Percentiles rank a stretch among this genome's conserved stretches.
Evolutionary conservation across 2,888 invertebrate genomes (phyloP).

Genomic region (Leptopilina syphax): DNA sequence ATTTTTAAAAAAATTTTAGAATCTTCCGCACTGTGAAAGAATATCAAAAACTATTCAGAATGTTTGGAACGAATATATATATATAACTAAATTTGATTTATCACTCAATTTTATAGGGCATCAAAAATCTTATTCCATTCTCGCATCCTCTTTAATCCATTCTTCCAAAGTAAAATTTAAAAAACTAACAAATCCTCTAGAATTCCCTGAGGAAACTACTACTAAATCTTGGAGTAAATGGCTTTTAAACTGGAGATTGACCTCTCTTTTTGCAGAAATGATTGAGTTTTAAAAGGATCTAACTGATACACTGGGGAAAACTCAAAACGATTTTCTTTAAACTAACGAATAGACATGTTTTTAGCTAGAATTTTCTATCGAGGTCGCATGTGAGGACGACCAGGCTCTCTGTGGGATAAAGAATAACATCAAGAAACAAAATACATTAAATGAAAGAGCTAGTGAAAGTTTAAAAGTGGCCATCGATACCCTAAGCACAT

Average conservation of each 20-base stretch:
- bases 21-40: too few species aligned
- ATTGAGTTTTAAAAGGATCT: constrained; percentile 1
- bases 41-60: too few species aligned
- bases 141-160: constrained; percentile 5
- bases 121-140: constrained; percentile 10
- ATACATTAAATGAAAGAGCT: not conserved
- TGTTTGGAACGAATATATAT: not conserved
- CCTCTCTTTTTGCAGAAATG: not conserved
- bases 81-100: not conserved
- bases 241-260: constrained; percentile 41
- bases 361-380: constrained; percentile 38
- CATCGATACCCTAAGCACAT: constrained; percentile 17
- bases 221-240: constrained; percentile 34
- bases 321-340: constrained; percentile 8
- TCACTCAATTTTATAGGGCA: constrained; percentile 17
- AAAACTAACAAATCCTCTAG: constrained; percentile 25
- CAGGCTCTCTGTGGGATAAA: constrained; percentile 1
- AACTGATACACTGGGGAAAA: constrained; percentile 1
- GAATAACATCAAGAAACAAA: not conserved
- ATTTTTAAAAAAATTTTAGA: too few species aligned
- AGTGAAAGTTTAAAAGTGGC: constrained; percentile 25
- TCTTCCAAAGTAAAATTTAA: constrained; percentile 3
- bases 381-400: constrained; percentile 32
- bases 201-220: constrained; percentile 41
- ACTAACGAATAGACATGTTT: constrained; percentile 33